phyloP scores from a whole-genome alignment of 2,113 vertebrate species.

The Desmodus rotundus region DNA sequence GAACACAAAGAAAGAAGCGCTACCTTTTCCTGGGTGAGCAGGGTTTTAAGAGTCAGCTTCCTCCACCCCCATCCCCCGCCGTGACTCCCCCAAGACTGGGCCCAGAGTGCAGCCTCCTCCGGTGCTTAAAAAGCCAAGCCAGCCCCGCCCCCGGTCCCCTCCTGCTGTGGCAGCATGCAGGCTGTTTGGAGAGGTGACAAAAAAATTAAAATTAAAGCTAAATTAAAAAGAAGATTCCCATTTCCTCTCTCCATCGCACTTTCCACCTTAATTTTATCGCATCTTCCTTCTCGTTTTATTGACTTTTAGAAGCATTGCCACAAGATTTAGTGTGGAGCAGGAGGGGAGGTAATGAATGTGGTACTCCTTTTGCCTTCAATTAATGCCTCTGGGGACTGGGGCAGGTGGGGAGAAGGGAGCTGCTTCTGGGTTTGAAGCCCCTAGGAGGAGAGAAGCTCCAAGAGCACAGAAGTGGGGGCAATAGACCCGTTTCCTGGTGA shows the following conservation, averaged over 20 bases:
- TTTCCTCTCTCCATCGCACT: slow-evolving; percentile 75
- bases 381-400: slow-evolving; percentile 31
- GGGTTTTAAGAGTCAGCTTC: not conserved
- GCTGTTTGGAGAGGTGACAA: slow-evolving; percentile 72
- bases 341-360: slow-evolving; percentile 61
- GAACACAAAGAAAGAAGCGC: not conserved
- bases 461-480: not conserved
- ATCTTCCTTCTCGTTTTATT: slow-evolving; percentile 74
- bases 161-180: not conserved
- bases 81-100: not conserved
- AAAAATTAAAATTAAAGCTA: slow-evolving; percentile 78
- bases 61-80: not conserved
- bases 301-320: slow-evolving; percentile 72
- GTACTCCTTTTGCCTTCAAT: slow-evolving; percentile 47
- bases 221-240: slow-evolving; percentile 77
- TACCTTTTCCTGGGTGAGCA: not conserved
- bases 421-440: not conserved
- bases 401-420: too few relatives aligned
- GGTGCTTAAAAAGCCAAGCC: not conserved
- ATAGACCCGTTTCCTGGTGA: not conserved
- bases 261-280: slow-evolving; percentile 77
- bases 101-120: not conserved
- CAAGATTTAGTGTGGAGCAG: slow-evolving; percentile 73
- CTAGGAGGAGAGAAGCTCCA: not conserved
- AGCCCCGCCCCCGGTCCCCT: not conserved